Percentiles rank a stretch among this genome's conserved stretches.
Evolutionary conservation across 2,113 vertebrate genomes (phyloP).

Genomic region (Coptodon rendalli): DNA sequence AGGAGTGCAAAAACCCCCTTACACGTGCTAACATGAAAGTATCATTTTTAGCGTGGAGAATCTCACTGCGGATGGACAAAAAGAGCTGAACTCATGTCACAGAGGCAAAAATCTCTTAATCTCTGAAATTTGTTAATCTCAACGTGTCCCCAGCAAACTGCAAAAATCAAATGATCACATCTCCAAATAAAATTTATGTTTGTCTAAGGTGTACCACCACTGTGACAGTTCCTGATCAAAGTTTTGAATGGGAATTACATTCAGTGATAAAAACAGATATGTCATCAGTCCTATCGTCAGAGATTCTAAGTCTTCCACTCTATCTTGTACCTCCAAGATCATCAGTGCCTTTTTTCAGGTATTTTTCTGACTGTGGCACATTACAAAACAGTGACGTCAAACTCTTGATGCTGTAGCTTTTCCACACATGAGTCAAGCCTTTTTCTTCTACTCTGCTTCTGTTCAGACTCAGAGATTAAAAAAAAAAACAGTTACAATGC

Average conservation of each 20-base stretch:
- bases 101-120: conserved; percentile 9
- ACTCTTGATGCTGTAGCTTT: background rate
- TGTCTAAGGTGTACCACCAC: background rate
- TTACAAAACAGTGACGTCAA: background rate
- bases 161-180: background rate
- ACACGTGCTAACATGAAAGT: background rate
- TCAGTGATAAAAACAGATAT: background rate
- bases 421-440: background rate
- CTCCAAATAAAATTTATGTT: conserved; percentile 14
- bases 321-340: background rate
- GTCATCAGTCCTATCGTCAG: background rate
- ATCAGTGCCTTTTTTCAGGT: background rate
- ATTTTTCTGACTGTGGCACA: background rate
- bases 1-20: background rate
- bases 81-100: background rate
- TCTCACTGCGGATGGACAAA: background rate
- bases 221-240: background rate
- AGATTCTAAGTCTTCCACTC: background rate
- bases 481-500: background rate
- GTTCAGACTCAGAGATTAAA: background rate
- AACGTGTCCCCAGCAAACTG: background rate
- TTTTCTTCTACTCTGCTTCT: background rate
- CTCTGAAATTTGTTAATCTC: conserved; percentile 16
- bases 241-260: background rate
- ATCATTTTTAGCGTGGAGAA: background rate